A percentile compares a stretch with the other conserved stretches of the same genome.
Evolutionary conservation across 1,140 invertebrate genomes (phyloP).

Genomic region (Pectinophora gossypiella): DNA sequence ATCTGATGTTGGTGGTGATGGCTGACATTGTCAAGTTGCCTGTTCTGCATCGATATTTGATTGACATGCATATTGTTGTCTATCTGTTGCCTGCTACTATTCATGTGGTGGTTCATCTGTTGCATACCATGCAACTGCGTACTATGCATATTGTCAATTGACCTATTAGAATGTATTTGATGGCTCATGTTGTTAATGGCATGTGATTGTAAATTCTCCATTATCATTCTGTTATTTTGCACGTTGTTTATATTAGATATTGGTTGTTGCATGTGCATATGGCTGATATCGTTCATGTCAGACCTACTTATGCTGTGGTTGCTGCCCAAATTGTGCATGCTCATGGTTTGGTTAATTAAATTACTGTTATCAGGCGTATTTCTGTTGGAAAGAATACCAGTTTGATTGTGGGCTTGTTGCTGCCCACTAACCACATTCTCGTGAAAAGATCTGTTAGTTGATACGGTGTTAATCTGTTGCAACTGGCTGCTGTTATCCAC

Average conservation of each 20-base stretch:
- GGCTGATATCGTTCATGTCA: slow-evolving; percentile 55
- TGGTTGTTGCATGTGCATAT: slow-evolving; percentile 65
- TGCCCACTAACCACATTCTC: slow-evolving; percentile 51
- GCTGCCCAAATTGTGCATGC: slow-evolving; percentile 52
- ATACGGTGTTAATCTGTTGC: slow-evolving; percentile 49
- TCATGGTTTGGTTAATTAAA: slow-evolving; percentile 56
- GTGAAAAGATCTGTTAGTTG: slow-evolving; percentile 51
- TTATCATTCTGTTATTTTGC: slow-evolving; percentile 67
- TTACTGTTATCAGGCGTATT: slow-evolving; percentile 50
- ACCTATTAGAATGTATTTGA: slow-evolving; percentile 57
- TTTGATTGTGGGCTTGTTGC: slow-evolving; percentile 49
- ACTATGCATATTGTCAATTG: slow-evolving; percentile 60
- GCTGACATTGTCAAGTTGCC: slow-evolving; percentile 55
- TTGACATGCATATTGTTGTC: slow-evolving; percentile 63
- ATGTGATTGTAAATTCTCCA: slow-evolving; percentile 62
- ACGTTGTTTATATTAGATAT: slow-evolving; percentile 60
- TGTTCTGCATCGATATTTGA: slow-evolving; percentile 59
- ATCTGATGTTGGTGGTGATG: slow-evolving; percentile 65
- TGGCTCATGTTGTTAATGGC: slow-evolving; percentile 51
- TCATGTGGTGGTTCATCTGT: slow-evolving; percentile 61
- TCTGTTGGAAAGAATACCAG: slow-evolving; percentile 50
- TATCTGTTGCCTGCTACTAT: slow-evolving; percentile 43
- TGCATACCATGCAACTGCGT: slow-evolving; percentile 62
- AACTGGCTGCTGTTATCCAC: slow-evolving; percentile 48
- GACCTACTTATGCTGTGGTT: slow-evolving; percentile 51